A percentile compares a stretch with the other conserved stretches of the same genome.
phyloP scores from a whole-genome alignment of 2,113 vertebrate genomes.

The Mugil cephalus region DNA sequence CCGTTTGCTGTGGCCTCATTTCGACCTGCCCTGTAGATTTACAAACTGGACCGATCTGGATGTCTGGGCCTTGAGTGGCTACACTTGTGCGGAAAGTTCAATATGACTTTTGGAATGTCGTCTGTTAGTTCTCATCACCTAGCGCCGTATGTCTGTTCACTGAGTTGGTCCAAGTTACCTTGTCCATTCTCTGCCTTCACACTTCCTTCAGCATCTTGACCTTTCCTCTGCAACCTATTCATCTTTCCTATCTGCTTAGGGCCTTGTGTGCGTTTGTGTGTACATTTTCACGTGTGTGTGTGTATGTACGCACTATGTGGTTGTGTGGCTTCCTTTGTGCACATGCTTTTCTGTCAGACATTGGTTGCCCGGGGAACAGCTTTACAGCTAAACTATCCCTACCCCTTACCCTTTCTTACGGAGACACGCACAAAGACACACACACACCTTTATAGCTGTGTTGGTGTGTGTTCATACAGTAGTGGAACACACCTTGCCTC shows the following conservation, averaged over 20 bases:
- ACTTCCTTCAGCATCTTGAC: constrained; percentile 17
- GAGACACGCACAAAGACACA: not conserved
- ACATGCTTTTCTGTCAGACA: constrained; percentile 25
- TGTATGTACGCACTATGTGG: not conserved
- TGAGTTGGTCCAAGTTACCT: not conserved
- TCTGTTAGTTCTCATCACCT: no score
- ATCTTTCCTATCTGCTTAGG: constrained; percentile 19
- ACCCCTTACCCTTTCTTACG: constrained; percentile 13
- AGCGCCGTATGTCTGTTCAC: not conserved
- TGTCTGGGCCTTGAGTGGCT: not conserved
- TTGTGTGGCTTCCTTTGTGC: constrained; percentile 19
- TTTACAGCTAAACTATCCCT: constrained; percentile 26
- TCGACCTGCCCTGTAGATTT: no score
- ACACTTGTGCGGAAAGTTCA: not conserved
- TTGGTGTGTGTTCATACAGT: not conserved
- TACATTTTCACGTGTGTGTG: not conserved
- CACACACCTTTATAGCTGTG: constrained; percentile 20
- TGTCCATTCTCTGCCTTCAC: constrained; percentile 20
- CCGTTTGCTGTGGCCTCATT: no score
- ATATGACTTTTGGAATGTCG: not conserved
- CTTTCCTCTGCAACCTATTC: constrained; percentile 28
- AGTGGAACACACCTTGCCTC: constrained; percentile 21
- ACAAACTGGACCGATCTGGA: no score
- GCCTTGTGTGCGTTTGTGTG: not conserved
- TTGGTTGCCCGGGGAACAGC: constrained; percentile 54